Evolutionary conservation across 2,113 vertebrate species (phyloP).

Genomic region (Hydrochoerus hydrochaeris): DNA sequence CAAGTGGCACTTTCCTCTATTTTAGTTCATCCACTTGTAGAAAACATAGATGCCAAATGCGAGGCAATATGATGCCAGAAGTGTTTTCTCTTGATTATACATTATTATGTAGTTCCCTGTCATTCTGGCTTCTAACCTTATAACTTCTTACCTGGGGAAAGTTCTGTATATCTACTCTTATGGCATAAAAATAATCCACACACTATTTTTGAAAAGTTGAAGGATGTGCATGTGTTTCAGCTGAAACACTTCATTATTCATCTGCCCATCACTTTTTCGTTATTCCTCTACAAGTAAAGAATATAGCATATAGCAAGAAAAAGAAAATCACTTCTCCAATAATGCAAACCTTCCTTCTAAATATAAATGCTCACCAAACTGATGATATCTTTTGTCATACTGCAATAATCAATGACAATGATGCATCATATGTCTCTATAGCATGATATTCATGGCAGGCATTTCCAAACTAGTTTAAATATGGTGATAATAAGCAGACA

Average conservation of each 20-base stretch:
- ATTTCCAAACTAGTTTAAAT: conserved; percentile 1
- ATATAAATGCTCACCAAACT: not conserved
- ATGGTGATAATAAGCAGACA: not conserved
- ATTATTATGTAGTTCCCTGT: not conserved
- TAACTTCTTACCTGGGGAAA: not conserved
- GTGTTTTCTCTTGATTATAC: not conserved
- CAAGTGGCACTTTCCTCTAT: not conserved
- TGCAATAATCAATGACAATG: not conserved
- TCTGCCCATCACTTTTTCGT: not conserved
- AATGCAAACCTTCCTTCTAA: conserved; percentile 28
- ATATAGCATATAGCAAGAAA: conserved; percentile 24
- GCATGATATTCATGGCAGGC: not conserved
- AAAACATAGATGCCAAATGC: conserved; percentile 33
- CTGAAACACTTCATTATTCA: not conserved
- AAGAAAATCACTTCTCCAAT: not conserved
- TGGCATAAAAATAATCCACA: not conserved
- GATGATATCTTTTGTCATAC: not conserved
- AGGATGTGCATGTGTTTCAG: not conserved
- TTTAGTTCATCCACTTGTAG: conserved; percentile 6
- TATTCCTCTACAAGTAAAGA: conserved; percentile 27
- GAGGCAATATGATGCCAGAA: not conserved
- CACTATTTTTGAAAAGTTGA: not conserved
- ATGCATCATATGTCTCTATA: not conserved
- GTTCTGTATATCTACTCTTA: not conserved
- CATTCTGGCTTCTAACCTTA: not conserved